Evolutionary conservation across 1,140 invertebrate genomes (phyloP), one percentile per base, ranked within the genome.

Genomic region (Eueides isabella): DNA sequence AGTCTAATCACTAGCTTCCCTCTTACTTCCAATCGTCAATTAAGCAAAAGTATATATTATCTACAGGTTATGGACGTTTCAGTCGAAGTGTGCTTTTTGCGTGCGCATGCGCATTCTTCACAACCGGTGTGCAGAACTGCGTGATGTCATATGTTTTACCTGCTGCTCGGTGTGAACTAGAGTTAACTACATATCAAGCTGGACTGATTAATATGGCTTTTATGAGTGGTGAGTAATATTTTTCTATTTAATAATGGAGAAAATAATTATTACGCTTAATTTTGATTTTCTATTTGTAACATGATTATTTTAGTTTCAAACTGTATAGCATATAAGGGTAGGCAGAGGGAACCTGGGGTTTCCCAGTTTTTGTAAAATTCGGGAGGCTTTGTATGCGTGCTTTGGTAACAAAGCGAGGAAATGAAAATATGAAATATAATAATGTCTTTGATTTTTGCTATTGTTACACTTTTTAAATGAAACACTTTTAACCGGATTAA

Each of bases 101-200:
- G 5, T 92, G 88, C 69, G 85, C 85, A 4, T 85, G 85, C 72
- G 89, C 92, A 5, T 94, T 95, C 78, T 81, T 95, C 65, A 92
- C 94, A 4, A 93, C 91, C 7, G 95, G 95, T 23, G 94, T 95
- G 16, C 93, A 96, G 85, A 95, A 95, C 85, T 94, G 94, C 26
- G 86, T 95, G 1, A 94, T 94, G 77, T 95, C 95, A 0, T 96
- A 95, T 72, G 93, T 94, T 38, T 71, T 95, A 38, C 93, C 95
- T 9, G 94, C 94, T 26, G 93, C 93, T 2, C 85, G 93, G 62
- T 95, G 95, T 64, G 94, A 95, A 71, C 86, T 95, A 5, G 71
- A 92, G 4, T 86, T 95, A 2, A 87, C 90, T 4, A 94, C 94
- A 0, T 92, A 94, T 38, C 87, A 94, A 73, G 93, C 95, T 62